Base-by-base conservation (phyloP, 2,888 invertebrate genomes). In the Lapara coniferarum region DNA sequence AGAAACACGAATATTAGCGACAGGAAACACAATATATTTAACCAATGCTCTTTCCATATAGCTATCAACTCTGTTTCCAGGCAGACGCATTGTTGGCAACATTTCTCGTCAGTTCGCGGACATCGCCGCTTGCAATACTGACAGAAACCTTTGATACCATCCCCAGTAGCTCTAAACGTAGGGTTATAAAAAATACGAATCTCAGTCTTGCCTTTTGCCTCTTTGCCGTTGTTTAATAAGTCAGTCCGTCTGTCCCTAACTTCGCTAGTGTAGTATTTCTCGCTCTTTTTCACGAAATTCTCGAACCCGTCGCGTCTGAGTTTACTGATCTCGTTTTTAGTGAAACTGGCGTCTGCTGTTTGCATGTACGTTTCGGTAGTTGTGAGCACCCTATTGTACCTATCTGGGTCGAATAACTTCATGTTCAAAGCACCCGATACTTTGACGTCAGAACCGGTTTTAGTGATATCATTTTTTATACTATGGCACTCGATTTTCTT, bases 161-260 rank as follows among this genome's bases (percentile, higher is more conserved):
- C 78, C 0, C 84, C 82, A 0, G 89, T 87, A 0, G 86, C 78
- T 67, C 85, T 85, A 70, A 94, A 94, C 0, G 93, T 92, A 0
- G 94, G 94, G 71, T 94, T 94, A 68, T 94, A 94, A 19, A 93
- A 87, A 16, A 94, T 94, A 6, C 92, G 81, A 1, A 94, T 87
- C 73, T 94, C 92, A 0, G 94, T 94, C 71, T 90, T 88, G 0
- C 82, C 85, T 71, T 86, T 86, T 2, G 78, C 68, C 0, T 80
- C 74, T 25, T 79, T 77, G 1, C 77, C 68, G 55, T 88, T 85
- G 68, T 89, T 86, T 2, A 88, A 71, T 0, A 91, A 84, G 0
- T 85, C 87, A 0, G 89, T 92, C 1, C 86, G 81, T 12, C 86
- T 81, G 58, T 92, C 92, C 1, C 85, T 80, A 0, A 79, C 77